These are phyloP conservation scores for Hypolimnas misippus DNA, from an alignment of 2,888 invertebrate genomes.

Conservation along the genomic window DNA sequence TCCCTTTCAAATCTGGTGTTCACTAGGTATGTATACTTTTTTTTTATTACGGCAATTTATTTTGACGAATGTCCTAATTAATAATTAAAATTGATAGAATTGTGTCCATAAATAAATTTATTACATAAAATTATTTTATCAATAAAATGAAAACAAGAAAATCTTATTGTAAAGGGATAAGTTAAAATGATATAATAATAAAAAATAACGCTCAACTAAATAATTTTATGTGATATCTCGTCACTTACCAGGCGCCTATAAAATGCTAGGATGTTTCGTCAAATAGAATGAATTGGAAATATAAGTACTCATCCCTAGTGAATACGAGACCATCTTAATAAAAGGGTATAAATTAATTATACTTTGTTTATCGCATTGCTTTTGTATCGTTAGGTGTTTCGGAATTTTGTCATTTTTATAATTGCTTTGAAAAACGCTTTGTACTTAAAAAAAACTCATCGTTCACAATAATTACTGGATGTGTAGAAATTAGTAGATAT, in stretches of 20 bases:
- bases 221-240: too few relatives aligned
- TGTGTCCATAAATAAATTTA: too few relatives aligned
- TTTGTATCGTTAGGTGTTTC: conserved; percentile 23
- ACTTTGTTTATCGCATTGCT: not conserved
- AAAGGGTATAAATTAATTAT: not conserved
- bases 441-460: conserved; percentile 59
- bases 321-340: not conserved
- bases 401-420: conserved; percentile 23
- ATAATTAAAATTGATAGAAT: not conserved
- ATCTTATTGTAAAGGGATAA: too few relatives aligned
- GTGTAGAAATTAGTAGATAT: conserved; percentile 7
- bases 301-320: not conserved
- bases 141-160: too few relatives aligned
- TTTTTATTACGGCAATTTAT: not conserved
- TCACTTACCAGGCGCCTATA: too few relatives aligned
- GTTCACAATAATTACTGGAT: conserved; percentile 32
- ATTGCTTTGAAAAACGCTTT: conserved; percentile 66
- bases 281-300: not conserved
- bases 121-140: too few relatives aligned
- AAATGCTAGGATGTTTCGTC: too few relatives aligned
- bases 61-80: not conserved
- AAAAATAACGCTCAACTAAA: too few relatives aligned
- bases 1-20: not conserved
- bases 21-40: not conserved
- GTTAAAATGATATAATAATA: too few relatives aligned